Base-by-base conservation (phyloP, 2,888 invertebrate species). In the Agrotis segetum region DNA sequence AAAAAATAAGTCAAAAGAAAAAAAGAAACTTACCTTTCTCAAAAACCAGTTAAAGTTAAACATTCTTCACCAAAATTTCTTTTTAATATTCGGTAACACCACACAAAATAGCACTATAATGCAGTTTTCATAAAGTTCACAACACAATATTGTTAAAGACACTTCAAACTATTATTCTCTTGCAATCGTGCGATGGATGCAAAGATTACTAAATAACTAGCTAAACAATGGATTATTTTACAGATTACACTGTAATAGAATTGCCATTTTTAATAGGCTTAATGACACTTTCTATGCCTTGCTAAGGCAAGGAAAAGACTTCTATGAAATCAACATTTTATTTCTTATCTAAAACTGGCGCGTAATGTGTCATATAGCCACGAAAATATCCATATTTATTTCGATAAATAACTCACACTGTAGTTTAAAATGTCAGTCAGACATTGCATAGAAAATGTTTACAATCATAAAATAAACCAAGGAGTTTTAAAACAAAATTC, bases 21-120 rank as follows among this genome's bases (percentile, higher is more conserved):
- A 34, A 34, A 34, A 6, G 7, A 34, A 14, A 49, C 67, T 13
- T 64, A 71, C 72, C 67, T 67, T 74, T 16, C 0, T 73, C 3
- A 21, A 19, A 67, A 72, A 47, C 74, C 58, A 59, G 19, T 72
- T 67, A 24, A 72, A 72, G 11, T 66, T 72, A 46, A 58, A 58
- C 74, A 74, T 72, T 7, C 1, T 16, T 14, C 3, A 5, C 1
- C 66, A 50, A 11, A 44, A 29, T 5, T 53, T 1, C 11, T n/a
- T 14, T 24, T 9, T 0, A 24, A 63, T 2, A 9, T 13, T 7
- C 2, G 17, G 14, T 19, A 14, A 58, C 72, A 34, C n/a, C 64
- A n/a, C n/a, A 64, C 3, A 11, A 65, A 64, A 34, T 17, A 16
- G 4, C 47, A 40, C 53, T 11, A 47, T 29, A 19, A 19, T 19